Evolutionary conservation across 1,140 invertebrate species (phyloP).

Genomic region (Lepidurus apus): DNA sequence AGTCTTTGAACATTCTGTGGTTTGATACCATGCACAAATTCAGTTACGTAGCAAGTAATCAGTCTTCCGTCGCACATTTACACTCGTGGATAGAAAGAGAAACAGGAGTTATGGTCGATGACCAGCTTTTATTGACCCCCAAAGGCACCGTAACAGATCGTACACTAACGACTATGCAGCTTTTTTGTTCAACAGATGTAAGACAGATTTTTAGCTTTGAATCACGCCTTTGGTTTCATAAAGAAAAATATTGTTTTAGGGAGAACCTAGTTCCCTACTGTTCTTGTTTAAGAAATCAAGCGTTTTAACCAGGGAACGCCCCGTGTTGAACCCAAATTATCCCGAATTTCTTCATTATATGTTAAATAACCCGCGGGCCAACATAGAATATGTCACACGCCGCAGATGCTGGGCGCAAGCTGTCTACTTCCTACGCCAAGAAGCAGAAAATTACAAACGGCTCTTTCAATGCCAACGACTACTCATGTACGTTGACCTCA

Average conservation of each 20-base stretch:
- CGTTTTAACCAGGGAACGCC: conserved; percentile 2
- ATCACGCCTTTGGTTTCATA: background rate
- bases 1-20: conserved; percentile 28
- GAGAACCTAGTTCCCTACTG: background rate
- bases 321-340: background rate
- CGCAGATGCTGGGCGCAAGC: conserved; percentile 32
- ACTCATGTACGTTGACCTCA: background rate
- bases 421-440: conserved; percentile 24
- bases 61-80: conserved; percentile 7
- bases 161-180: conserved; percentile 4
- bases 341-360: conserved; percentile 28
- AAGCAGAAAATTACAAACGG: conserved; percentile 6
- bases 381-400: conserved; percentile 25
- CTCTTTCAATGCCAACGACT: background rate
- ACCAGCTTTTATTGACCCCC: conserved; percentile 24
- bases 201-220: background rate
- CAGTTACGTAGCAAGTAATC: conserved; percentile 6
- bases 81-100: conserved; percentile 33
- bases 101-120: background rate
- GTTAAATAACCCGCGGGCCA: conserved; percentile 25
- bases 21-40: conserved; percentile 23
- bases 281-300: background rate
- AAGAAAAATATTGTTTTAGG: background rate
- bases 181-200: conserved; percentile 13
- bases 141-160: conserved; percentile 24